Base-by-base conservation (phyloP, 1,140 invertebrate species). In the Chironomus striatipennis region DNA sequence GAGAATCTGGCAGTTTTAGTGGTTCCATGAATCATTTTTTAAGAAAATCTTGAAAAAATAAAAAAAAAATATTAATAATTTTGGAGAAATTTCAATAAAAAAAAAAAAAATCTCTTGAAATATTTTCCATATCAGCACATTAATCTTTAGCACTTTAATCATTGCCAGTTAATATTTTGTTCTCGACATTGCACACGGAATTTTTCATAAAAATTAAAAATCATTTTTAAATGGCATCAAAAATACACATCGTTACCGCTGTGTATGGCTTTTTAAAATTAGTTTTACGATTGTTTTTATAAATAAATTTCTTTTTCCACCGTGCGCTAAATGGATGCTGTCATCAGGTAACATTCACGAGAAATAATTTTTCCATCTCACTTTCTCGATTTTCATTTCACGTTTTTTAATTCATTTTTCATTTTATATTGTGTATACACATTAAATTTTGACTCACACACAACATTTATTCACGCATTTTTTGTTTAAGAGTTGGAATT, bases 101-200 rank as follows among this genome's bases (percentile, higher is more conserved):
- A n/a, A 70, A 7, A 1, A 70, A 20, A 70, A 15, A 67, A 67
- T 15, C 7, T 57, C 47, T 12, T 57, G 65, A 70, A 20, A 70
- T 20, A 17, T 20, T 20, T 70, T 20, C 18, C 65, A 70, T 70
- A 70, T 70, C 65, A 70, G 18, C 65, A 70, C 17, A 70, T 70
- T 70, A 70, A 70, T 70, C 65, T 70, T 70, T 70, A 70, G 20
- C 65, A 18, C 20, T 70, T 70, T 70, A 70, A 70, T 70, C 65
- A 70, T 70, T 70, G 17, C 65, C 65, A 70, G 65, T 70, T 70
- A 15, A 70, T 70, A 20, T 70, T 70, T 21, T 5, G 9, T 70
- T 70, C 10, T 57, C 47, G 12, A 15, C 24, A 34, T 34, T 34
- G 24, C 24, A 34, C 24, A 34, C 24, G 24, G 24, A 34, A 34